These are phyloP conservation scores for Echinarachnius parma DNA, from an alignment of 53 echinoderm and acorn worm species.

Conservation along the genomic window DNA sequence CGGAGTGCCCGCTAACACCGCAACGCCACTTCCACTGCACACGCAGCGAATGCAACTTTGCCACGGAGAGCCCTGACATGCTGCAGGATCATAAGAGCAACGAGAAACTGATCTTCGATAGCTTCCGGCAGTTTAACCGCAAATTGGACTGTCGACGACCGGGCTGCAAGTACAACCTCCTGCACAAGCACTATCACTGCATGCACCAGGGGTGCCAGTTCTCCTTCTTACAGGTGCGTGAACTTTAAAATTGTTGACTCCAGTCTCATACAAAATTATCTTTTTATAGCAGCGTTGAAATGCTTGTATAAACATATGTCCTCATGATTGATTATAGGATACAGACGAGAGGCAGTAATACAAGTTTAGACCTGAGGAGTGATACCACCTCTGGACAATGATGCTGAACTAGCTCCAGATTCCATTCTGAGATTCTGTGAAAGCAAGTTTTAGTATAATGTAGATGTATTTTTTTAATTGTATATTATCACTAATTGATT, in stretches of 20 bases:
- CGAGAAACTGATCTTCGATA: constrained; percentile 90
- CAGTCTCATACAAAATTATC: no score
- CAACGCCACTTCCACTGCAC: constrained; percentile 94
- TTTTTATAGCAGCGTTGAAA: no score
- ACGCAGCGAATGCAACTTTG: constrained; percentile 87
- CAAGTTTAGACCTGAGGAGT: no score
- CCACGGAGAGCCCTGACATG: constrained; percentile 80
- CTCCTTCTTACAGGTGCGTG: constrained; percentile 88
- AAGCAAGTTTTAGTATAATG: no score
- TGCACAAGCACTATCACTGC: constrained; percentile 98
- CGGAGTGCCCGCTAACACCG: constrained; percentile 69
- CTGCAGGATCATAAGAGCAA: constrained; percentile 94
- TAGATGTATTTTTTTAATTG: no score
- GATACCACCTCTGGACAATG: no score
- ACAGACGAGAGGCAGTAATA: no score
- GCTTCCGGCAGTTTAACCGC: constrained; percentile 93
- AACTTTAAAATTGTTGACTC: neutral
- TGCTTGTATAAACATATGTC: no score
- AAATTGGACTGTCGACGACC: constrained; percentile 91
- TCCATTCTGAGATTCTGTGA: no score
- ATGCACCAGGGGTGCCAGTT: constrained; percentile 96
- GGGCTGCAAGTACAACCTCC: constrained; percentile 98
- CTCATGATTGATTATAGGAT: no score
- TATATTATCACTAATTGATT: no score
- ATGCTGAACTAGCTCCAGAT: no score